Evolutionary conservation across 2,797 vertebrate genomes (phyloP).

Genomic region (Poeciliopsis paucimaculata): DNA sequence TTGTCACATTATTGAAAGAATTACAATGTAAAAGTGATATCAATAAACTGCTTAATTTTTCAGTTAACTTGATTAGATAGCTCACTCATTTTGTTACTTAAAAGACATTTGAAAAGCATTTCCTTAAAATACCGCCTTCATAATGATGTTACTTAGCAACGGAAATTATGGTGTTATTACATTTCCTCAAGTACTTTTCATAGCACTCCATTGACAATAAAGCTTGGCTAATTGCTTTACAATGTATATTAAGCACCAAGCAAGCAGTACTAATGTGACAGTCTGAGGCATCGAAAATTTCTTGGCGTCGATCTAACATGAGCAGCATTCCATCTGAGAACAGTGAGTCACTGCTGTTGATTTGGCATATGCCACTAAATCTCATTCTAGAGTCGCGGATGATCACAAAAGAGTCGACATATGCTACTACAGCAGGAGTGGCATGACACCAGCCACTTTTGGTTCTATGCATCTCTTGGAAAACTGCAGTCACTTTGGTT

Average conservation of each 20-base stretch:
- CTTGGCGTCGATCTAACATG: not conserved
- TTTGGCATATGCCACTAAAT: conserved; percentile 8
- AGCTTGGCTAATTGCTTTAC: not conserved
- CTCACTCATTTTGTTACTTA: not conserved
- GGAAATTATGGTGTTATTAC: not conserved
- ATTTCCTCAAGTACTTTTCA: not conserved
- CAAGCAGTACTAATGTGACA: conserved; percentile 3
- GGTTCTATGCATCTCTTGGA: not conserved
- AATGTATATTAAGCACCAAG: not conserved
- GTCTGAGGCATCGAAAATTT: not conserved
- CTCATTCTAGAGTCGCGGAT: conserved; percentile 1
- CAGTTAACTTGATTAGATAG: not conserved
- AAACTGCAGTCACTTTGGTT: not conserved
- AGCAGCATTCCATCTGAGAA: not conserved
- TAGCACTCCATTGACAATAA: conserved; percentile 11
- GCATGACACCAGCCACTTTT: conserved; percentile 7
- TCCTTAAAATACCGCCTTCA: not conserved
- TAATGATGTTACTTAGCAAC: not conserved
- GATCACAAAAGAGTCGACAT: conserved; percentile 7
- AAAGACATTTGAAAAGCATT: not conserved
- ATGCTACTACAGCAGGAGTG: conserved; percentile 3
- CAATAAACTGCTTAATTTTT: not conserved
- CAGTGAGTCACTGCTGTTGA: conserved; percentile 7
- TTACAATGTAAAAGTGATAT: not conserved
- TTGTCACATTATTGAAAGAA: not conserved